Percentiles rank a stretch among this genome's conserved stretches.
Conservation (phyloP, 2,797 vertebrate genomes). For the Clarias pachynema region DNA sequence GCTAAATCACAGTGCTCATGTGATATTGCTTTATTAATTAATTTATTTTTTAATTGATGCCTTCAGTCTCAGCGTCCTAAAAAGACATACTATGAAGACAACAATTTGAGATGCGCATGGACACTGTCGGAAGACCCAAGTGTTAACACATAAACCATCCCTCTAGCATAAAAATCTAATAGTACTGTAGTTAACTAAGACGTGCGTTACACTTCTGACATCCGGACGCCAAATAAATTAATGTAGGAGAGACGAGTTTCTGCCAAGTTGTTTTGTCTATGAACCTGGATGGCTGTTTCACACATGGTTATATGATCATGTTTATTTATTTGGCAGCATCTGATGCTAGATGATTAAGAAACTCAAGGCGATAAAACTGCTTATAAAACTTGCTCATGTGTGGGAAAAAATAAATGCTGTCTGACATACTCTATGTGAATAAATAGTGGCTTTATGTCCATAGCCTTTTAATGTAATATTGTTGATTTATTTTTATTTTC, state of each 20-base stretch:
- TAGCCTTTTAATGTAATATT: not conserved
- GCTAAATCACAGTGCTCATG: too few species aligned
- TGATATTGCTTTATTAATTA: too few species aligned
- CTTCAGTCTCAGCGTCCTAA: not conserved
- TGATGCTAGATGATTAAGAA: not conserved
- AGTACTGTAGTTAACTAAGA: not conserved
- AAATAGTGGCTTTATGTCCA: not conserved
- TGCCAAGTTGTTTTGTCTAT: not conserved
- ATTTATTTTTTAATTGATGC: not conserved
- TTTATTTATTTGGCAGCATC: slow-evolving; percentile 20
- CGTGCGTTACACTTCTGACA: not conserved
- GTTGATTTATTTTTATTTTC: not conserved
- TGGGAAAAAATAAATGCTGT: not conserved
- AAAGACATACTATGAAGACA: not conserved
- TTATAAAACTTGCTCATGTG: not conserved
- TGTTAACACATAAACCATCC: not conserved
- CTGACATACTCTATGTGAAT: not conserved
- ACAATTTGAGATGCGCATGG: not conserved
- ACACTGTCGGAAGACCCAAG: not conserved
- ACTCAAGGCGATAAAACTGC: not conserved
- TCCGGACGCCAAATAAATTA: not conserved
- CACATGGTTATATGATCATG: not conserved
- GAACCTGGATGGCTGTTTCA: not conserved
- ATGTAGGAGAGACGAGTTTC: not conserved
- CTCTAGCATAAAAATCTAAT: not conserved